These are phyloP conservation scores for Hirtodrosophila histrioides DNA, from an alignment of 2,888 invertebrate genomes.

Conservation along the genomic window DNA sequence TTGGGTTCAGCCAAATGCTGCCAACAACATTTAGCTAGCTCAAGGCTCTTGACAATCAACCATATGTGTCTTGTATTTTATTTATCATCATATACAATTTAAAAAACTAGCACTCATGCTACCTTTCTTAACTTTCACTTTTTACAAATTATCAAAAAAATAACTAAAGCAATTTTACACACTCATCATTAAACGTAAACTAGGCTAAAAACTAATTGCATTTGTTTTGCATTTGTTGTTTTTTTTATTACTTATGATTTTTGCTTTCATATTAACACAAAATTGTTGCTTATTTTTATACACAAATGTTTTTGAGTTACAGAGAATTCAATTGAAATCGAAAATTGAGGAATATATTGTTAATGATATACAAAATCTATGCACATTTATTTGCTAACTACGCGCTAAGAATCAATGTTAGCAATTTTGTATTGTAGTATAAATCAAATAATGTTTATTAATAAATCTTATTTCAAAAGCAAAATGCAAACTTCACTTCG, in stretches of 20 bases:
- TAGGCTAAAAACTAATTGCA: conserved; percentile 62
- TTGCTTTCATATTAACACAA: conserved; percentile 35
- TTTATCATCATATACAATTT: conserved; percentile 63
- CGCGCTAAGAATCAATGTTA: conserved; percentile 39
- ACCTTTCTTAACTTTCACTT: conserved; percentile 41
- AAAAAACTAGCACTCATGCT: conserved; percentile 64
- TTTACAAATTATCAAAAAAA: conserved; percentile 74
- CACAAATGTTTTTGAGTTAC: conserved; percentile 23
- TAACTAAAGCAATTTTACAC: conserved; percentile 71
- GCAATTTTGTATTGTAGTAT: conserved; percentile 6
- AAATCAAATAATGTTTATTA: conserved; percentile 14
- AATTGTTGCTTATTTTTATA: conserved; percentile 29
- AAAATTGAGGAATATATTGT: conserved; percentile 21
- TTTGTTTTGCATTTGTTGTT: conserved; percentile 33
- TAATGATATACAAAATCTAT: conserved; percentile 22
- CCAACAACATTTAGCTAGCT: conserved; percentile 54
- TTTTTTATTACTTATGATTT: conserved; percentile 6
- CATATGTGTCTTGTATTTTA: conserved; percentile 31
- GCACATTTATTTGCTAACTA: conserved; percentile 58
- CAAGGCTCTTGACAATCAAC: conserved; percentile 50
- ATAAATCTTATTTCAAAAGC: conserved; percentile 21
- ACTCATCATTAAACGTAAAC: conserved; percentile 50
- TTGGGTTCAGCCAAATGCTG: conserved; percentile 8
- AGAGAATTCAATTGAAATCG: conserved; percentile 10
- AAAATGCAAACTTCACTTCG: conserved; percentile 30